Conservation (phyloP, 1,140 invertebrate genomes). For the Megalopta genalis region DNA sequence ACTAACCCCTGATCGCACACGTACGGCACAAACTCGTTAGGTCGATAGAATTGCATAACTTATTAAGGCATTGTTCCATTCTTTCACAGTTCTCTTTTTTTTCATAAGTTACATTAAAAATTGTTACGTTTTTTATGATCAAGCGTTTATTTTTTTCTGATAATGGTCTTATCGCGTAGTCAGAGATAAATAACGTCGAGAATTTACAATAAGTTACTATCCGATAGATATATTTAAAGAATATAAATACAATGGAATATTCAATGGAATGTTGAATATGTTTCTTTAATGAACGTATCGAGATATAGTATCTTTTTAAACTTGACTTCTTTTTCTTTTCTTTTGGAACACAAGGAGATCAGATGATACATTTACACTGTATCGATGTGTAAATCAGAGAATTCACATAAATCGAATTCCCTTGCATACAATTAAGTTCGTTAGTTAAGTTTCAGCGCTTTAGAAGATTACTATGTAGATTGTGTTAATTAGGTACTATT, state of each 20-base stretch:
- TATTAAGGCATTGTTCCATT: slow-evolving; percentile 41
- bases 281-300: neutral
- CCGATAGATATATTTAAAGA: slow-evolving; percentile 16
- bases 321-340: neutral
- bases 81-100: slow-evolving; percentile 2
- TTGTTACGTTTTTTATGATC: no score
- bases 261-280: slow-evolving; percentile 27
- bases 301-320: neutral
- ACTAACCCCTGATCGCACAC: slow-evolving; percentile 10
- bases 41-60: slow-evolving; percentile 37
- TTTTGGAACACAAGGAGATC: slow-evolving; percentile 43
- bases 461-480: neutral
- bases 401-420: slow-evolving; percentile 13
- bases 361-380: slow-evolving; percentile 14
- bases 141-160: slow-evolving; percentile 18
- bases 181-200: slow-evolving; percentile 23
- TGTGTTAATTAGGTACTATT: slow-evolving; percentile 24
- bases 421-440: slow-evolving; percentile 18
- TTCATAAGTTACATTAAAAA: slow-evolving; percentile 17
- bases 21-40: slow-evolving; percentile 11
- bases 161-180: slow-evolving; percentile 7
- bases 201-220: slow-evolving; percentile 42
- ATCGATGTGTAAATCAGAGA: slow-evolving; percentile 23
- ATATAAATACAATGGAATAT: slow-evolving; percentile 37
- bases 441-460: slow-evolving; percentile 11